Base-by-base conservation (phyloP, 2,797 vertebrate genomes). In the Lophius americanus region DNA sequence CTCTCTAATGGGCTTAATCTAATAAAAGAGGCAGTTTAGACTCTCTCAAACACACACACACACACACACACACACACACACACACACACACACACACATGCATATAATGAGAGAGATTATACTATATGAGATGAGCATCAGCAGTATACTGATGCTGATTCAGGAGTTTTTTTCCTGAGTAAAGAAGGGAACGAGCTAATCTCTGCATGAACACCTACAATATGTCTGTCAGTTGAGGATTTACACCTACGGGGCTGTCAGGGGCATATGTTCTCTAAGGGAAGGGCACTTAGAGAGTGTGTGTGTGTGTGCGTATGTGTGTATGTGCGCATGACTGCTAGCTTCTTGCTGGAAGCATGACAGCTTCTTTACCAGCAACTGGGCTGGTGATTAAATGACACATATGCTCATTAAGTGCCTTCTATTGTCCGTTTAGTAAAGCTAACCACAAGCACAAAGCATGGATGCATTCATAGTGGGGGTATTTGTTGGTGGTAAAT, bases 71-170 rank as follows among this genome's bases (percentile, higher is more conserved):
- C 60, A 59, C 50, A 33, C 37, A 53, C 56, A 58, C 23, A 32
- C 44, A 46, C 14, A 12, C 58, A 63, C 32, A 23, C 51, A 44
- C 41, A 62, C 60, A 59, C 50, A 33, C 37, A 53, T 1, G 13
- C 49, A 62, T 68, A 76, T 57, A 73, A 76, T 53, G 32, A 57
- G 68, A 70, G 57, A 88, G 88, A 90, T 89, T 85, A 85, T 68
- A 10, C 60, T 82, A 43, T 72, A 73, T 76, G 55, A 87, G 87
- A 89, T 84, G 81, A 84, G 70, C 83, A 88, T 90, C 89, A 89
- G 88, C 85, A 87, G 44, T 86, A 82, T 84, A 81, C 43, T 41
- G 37, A 78, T 75, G 83, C 85, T 89, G 87, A 90, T 77, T 91
- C 89, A 84, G 84, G 65, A 13, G 52, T 81, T 89, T 86, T 79